These are phyloP conservation scores for Alligator sinensis DNA, from an alignment of 2,113 vertebrate species.

Conservation along the genomic window DNA sequence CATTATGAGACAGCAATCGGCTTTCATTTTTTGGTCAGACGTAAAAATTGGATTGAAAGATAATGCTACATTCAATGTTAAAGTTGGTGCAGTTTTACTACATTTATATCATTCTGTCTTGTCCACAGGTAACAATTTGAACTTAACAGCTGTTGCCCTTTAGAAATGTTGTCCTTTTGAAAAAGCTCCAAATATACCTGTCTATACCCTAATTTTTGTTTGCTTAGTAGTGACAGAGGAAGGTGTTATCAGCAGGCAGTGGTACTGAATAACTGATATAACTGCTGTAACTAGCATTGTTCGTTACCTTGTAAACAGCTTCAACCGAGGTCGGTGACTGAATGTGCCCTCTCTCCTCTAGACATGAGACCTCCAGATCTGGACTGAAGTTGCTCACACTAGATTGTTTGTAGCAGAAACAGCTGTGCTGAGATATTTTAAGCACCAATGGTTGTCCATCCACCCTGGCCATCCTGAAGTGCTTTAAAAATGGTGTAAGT, in stretches of 20 bases:
- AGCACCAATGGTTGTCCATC: not conserved
- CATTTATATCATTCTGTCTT: not conserved
- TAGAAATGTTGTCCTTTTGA: too few relatives aligned
- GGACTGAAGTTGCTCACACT: not conserved
- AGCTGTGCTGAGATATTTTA: not conserved
- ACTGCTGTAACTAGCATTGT: not conserved
- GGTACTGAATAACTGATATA: not conserved
- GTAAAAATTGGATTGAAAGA: not conserved
- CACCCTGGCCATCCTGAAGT: not conserved
- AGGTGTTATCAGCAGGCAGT: not conserved
- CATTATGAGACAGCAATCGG: not conserved
- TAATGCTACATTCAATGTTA: too few relatives aligned
- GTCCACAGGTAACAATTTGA: too few relatives aligned
- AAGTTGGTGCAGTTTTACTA: not conserved
- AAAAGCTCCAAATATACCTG: too few relatives aligned
- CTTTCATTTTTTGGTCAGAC: not conserved
- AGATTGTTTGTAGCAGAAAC: too few relatives aligned
- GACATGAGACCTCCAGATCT: not conserved
- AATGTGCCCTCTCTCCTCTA: not conserved
- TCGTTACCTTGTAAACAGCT: not conserved
- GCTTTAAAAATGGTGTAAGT: not conserved
- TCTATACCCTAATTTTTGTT: not conserved
- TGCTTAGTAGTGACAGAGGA: not conserved
- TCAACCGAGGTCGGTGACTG: not conserved
- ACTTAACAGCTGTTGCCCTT: too few relatives aligned